Percentiles rank a stretch among this genome's conserved stretches.
These are phyloP conservation scores for Orthosia cruda DNA, from an alignment of 2,888 invertebrate species.

Conservation along the genomic window DNA sequence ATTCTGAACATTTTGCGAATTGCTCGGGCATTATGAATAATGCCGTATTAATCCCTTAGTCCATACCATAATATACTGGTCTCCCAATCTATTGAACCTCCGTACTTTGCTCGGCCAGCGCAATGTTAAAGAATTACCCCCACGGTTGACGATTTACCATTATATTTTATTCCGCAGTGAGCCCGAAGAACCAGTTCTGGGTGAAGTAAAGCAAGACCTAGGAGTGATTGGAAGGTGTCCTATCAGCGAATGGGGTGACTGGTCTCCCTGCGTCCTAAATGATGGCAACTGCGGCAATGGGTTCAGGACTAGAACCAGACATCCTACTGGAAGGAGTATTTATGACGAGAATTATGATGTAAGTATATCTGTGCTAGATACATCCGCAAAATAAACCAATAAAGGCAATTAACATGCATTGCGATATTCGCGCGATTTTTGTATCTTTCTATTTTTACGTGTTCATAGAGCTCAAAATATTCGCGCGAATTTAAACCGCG, in stretches of 20 bases:
- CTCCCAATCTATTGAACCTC: not conserved
- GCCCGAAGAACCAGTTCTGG: conserved; percentile 73
- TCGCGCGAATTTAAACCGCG: too few species aligned
- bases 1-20: too few species aligned
- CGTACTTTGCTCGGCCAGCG: not conserved
- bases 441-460: too few species aligned
- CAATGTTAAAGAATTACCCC: not conserved
- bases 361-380: conserved; percentile 1
- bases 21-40: too few species aligned
- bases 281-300: conserved; percentile 81
- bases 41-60: not conserved
- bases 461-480: too few species aligned
- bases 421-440: too few species aligned
- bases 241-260: conserved; percentile 79
- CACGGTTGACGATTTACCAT: not conserved
- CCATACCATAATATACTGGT: not conserved
- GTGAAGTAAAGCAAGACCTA: conserved; percentile 70
- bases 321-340: conserved; percentile 24
- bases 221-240: conserved; percentile 58
- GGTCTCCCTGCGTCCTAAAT: conserved; percentile 79
- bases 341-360: conserved; percentile 54
- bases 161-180: conserved; percentile 65
- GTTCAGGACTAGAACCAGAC: conserved; percentile 71
- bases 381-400: too few species aligned
- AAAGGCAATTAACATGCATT: too few species aligned